Percentiles rank a stretch among this genome's conserved stretches.
Conservation (phyloP, 2,113 vertebrate species). For the Hassar affinis region DNA sequence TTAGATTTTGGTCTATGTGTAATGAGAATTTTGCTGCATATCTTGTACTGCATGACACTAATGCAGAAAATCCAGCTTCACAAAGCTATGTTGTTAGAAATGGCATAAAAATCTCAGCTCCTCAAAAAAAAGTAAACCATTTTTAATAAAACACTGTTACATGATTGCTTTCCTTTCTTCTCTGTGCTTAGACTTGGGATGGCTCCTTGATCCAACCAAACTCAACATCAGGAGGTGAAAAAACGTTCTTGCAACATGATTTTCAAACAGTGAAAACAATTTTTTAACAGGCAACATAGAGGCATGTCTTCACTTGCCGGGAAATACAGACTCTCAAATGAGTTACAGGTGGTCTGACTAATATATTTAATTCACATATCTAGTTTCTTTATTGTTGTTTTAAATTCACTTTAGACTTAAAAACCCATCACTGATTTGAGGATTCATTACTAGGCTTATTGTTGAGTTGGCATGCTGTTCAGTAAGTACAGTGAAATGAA, state of each 20-base stretch:
- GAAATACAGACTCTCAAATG: too few species aligned
- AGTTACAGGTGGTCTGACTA: too few species aligned
- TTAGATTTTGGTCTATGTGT: not conserved
- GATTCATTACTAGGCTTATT: not conserved
- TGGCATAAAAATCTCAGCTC: not conserved
- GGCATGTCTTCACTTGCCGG: not conserved
- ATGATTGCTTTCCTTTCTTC: not conserved
- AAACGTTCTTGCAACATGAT: not conserved
- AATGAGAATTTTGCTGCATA: not conserved
- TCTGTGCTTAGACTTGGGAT: too few species aligned
- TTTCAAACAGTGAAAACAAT: not conserved
- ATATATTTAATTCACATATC: not conserved
- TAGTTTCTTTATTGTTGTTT: not conserved
- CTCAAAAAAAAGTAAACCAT: not conserved
- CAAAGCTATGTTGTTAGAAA: not conserved
- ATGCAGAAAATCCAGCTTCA: not conserved
- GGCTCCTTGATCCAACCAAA: not conserved
- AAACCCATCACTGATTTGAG: not conserved
- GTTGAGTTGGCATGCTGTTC: not conserved
- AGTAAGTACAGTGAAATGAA: not conserved
- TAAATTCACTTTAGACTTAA: not conserved
- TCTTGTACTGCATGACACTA: not conserved
- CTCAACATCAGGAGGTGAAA: not conserved
- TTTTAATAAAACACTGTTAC: not conserved
- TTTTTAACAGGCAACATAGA: not conserved